A percentile compares a stretch with the other conserved stretches of the same genome.
Evolutionary conservation across 1,140 invertebrate genomes (phyloP).

Genomic region (Frieseomelitta varia): DNA sequence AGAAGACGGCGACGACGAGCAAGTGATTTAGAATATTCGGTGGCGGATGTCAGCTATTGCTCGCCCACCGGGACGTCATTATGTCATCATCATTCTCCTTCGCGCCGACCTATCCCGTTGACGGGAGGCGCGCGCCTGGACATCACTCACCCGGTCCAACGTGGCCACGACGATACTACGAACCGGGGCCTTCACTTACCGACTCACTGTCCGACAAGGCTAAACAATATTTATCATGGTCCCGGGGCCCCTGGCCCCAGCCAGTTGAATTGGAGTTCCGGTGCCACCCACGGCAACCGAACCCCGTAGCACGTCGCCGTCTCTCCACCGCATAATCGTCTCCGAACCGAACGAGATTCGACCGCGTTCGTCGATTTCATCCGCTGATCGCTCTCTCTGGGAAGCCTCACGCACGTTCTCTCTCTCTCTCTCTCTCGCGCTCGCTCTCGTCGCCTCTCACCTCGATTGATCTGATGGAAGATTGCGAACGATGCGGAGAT

Average conservation of each 20-base stretch:
- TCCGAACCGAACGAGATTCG: constrained; percentile 24
- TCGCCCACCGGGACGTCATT: constrained; percentile 82
- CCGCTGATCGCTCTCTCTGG: constrained; percentile 22
- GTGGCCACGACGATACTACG: constrained; percentile 60
- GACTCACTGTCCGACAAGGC: constrained; percentile 65
- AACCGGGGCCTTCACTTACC: constrained; percentile 65
- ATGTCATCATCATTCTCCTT: constrained; percentile 82
- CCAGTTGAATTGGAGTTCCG: constrained; percentile 77
- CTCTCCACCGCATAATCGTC: constrained; percentile 19
- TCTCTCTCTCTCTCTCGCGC: neutral
- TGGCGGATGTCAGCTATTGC: constrained; percentile 82
- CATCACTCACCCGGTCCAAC: constrained; percentile 77
- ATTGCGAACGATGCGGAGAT: neutral
- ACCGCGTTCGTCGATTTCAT: constrained; percentile 30
- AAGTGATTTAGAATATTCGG: constrained; percentile 81
- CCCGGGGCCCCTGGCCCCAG: constrained; percentile 48
- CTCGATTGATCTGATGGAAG: neutral
- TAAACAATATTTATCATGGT: constrained; percentile 79
- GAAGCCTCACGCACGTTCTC: neutral
- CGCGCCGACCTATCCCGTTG: constrained; percentile 74
- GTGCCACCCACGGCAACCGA: constrained; percentile 69
- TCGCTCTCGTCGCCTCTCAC: neutral
- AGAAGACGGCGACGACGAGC: constrained; percentile 64
- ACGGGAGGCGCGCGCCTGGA: constrained; percentile 79
- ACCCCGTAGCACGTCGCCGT: neutral